Base-by-base conservation (phyloP, 2,888 invertebrate species). In the Eupelmus urozonus region DNA sequence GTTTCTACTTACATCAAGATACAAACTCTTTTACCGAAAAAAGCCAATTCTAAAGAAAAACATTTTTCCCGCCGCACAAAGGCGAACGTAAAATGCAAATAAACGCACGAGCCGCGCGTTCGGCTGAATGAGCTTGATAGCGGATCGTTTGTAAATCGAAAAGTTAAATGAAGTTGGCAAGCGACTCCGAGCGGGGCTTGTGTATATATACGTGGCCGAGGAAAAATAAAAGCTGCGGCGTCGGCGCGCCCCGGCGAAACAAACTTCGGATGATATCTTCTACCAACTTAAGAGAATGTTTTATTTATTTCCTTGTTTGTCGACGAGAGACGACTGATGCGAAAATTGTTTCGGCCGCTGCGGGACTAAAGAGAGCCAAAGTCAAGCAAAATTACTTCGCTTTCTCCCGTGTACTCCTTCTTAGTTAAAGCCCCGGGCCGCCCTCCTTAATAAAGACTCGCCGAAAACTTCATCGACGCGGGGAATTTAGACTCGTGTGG, bases 271-370 rank as follows among this genome's bases (percentile, higher is more conserved):
- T 66, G 73, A 79, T 82, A 81, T 81, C 81, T 79, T 78, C 70
- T 73, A 67, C 69, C 45, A 63, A 60, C 72, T 79, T 23, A 27
- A 57, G 69, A 77, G 69, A 77, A 81, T 81, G 75, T 82, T 82
- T 81, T 82, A 82, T 81, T 79, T 82, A 82, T 81, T 79, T 70
- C 73, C 72, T 74, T 81, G 80, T 81, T 81, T 81, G 79, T 76
- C 80, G 18, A 57, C 29, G 60, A n/a, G 55, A 49, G 4, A 20
- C 53, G 53, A 45, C 45, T 13, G 45, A 45, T 45, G 45, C 45
- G 45, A 45, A 45, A 34, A 45, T 77, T 71, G 23, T 29, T 29
- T 45, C 60, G 16, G 4, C 60, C 60, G 3, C 5, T 0, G 20
- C 0, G 7, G 13, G 5, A 18, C 18, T 7, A 59, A 59, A 57